Conservation (phyloP, 2,797 vertebrate genomes). For the Myripristis jacobus region DNA sequence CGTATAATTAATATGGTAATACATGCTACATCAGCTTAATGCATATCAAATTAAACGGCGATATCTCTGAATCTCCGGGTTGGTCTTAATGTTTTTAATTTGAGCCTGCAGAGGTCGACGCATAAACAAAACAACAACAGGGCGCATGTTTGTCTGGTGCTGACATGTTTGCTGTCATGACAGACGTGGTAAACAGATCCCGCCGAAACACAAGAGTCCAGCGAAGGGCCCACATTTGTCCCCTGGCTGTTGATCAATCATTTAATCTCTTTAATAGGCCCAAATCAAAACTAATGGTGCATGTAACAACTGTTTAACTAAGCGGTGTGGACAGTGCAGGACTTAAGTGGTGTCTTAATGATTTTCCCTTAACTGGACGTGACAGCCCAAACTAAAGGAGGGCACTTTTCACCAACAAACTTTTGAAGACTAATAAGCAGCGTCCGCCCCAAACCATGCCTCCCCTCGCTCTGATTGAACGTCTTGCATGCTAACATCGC, state of each 20-base stretch:
- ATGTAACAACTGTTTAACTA: slow-evolving; percentile 75
- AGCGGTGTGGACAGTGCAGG: slow-evolving; percentile 73
- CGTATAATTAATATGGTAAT: slow-evolving; percentile 5
- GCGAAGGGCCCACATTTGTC: slow-evolving; percentile 52
- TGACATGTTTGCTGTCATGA: slow-evolving; percentile 63
- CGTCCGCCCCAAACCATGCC: slow-evolving; percentile 60
- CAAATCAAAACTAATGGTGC: slow-evolving; percentile 77
- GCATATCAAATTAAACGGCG: slow-evolving; percentile 27
- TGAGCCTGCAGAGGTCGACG: slow-evolving; percentile 58
- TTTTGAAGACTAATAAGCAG: slow-evolving; percentile 68
- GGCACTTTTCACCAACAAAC: slow-evolving; percentile 61
- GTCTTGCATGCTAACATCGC: slow-evolving; percentile 48
- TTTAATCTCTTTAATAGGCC: slow-evolving; percentile 77
- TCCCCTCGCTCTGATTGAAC: slow-evolving; percentile 43
- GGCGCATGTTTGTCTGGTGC: slow-evolving; percentile 45
- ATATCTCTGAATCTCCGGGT: slow-evolving; percentile 7
- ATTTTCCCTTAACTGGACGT: slow-evolving; percentile 65
- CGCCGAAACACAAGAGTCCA: slow-evolving; percentile 37
- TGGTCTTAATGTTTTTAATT: slow-evolving; percentile 71
- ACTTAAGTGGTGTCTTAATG: slow-evolving; percentile 61
- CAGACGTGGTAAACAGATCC: slow-evolving; percentile 24
- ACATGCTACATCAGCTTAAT: slow-evolving; percentile 24
- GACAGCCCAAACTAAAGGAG: slow-evolving; percentile 67
- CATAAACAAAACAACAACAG: slow-evolving; percentile 62
- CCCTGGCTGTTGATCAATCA: slow-evolving; percentile 75